Evolutionary conservation across 2,797 vertebrate genomes (phyloP).

Genomic region (Hyperoplus immaculatus): DNA sequence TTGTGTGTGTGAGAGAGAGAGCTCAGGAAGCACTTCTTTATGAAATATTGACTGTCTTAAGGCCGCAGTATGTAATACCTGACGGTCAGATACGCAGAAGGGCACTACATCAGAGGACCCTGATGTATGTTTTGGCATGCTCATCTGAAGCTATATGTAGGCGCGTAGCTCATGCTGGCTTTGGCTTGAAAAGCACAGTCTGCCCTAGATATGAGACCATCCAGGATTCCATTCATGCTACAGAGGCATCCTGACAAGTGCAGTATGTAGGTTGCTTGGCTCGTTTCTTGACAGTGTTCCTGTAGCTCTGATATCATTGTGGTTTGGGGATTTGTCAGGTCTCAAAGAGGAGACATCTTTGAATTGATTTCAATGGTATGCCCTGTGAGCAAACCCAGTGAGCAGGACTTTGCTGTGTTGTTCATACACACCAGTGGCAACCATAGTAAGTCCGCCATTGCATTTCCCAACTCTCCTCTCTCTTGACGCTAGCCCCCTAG

Average conservation of each 20-base stretch:
- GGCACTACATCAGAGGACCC: constrained; percentile 61
- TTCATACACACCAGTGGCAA: constrained; percentile 28
- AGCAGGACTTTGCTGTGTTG: neutral
- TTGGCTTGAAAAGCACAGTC: constrained; percentile 46
- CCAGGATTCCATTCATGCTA: constrained; percentile 44
- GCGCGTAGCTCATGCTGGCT: constrained; percentile 45
- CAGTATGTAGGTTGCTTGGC: constrained; percentile 40
- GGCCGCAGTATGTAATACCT: constrained; percentile 63
- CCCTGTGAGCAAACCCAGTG: constrained; percentile 6
- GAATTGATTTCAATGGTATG: neutral
- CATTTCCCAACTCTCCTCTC: constrained; percentile 79
- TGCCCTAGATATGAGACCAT: constrained; percentile 51
- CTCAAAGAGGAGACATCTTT: neutral
- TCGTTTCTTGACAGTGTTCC: constrained; percentile 29
- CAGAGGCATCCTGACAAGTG: constrained; percentile 53
- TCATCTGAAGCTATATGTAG: constrained; percentile 53
- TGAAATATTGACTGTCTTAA: constrained; percentile 59
- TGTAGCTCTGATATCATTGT: constrained; percentile 22
- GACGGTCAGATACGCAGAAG: constrained; percentile 55
- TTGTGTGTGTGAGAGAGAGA: constrained; percentile 23
- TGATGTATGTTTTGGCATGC: constrained; percentile 59
- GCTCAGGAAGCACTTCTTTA: constrained; percentile 47
- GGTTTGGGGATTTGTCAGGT: constrained; percentile 24
- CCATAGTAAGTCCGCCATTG: constrained; percentile 45
- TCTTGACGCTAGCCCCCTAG: constrained; percentile 70